These are phyloP conservation scores for Peromyscus maniculatus DNA, from an alignment of 2,113 vertebrate genomes.

Conservation along the genomic window DNA sequence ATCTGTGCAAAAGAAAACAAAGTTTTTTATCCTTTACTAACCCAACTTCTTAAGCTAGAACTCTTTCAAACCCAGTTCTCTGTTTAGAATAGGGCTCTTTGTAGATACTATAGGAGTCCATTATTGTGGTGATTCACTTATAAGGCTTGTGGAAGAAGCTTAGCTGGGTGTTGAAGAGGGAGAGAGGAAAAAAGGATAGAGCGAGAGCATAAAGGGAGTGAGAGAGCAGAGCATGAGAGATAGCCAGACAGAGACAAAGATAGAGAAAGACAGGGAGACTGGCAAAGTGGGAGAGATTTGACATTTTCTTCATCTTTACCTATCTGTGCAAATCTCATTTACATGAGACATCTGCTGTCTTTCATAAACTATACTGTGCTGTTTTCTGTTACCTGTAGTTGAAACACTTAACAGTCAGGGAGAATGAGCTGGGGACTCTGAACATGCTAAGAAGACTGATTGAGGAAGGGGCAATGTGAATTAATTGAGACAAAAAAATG, in stretches of 20 bases:
- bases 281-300: background rate
- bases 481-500: background rate
- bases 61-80: background rate
- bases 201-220: background rate
- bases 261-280: background rate
- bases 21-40: background rate
- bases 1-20: background rate
- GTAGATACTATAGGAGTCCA: background rate
- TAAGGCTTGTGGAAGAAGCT: background rate
- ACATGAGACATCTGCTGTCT: background rate
- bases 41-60: background rate
- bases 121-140: background rate
- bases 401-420: background rate
- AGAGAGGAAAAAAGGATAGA: too few species aligned
- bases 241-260: background rate
- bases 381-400: background rate
- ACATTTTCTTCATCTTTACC: background rate
- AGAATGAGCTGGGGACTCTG: background rate
- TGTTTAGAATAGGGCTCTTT: background rate
- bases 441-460: background rate
- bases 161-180: background rate
- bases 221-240: too few species aligned
- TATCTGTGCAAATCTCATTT: background rate
- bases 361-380: background rate
- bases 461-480: background rate